Percentiles rank a stretch among this genome's conserved stretches.
These are phyloP conservation scores for Ptilorrhoa leucosticta DNA, from an alignment of 2,113 vertebrate species.

Conservation along the genomic window DNA sequence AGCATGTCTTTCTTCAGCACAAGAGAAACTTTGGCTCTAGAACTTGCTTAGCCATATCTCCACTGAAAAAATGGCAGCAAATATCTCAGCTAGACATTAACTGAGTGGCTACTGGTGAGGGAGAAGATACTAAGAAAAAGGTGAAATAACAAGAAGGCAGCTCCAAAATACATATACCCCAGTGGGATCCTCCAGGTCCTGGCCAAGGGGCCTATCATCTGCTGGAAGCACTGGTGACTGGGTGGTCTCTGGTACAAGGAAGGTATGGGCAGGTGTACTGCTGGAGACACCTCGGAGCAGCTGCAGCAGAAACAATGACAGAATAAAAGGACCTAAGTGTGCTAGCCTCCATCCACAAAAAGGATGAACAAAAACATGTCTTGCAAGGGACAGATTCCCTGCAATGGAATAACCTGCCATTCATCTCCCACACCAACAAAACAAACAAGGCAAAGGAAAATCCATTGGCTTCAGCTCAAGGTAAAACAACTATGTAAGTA, in stretches of 20 bases:
- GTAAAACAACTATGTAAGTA: background rate
- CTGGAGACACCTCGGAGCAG: conserved; percentile 57
- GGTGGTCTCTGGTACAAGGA: background rate
- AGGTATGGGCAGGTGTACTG: conserved; percentile 69
- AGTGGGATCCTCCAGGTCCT: background rate
- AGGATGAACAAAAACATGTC: background rate
- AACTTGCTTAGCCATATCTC: background rate
- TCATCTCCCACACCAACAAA: background rate
- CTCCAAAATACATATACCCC: background rate
- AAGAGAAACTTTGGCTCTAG: background rate
- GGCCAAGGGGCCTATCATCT: background rate
- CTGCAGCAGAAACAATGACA: background rate
- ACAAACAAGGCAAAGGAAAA: background rate
- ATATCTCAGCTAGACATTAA: background rate
- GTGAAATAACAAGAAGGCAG: background rate
- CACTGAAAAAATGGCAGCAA: background rate
- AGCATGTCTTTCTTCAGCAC: background rate
- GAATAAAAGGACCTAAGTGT: background rate
- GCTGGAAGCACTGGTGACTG: conserved; percentile 34
- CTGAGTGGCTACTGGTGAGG: background rate
- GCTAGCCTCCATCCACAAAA: background rate
- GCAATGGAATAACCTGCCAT: background rate
- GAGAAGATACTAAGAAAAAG: background rate
- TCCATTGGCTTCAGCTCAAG: background rate
- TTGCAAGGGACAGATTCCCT: background rate